A percentile compares a stretch with the other conserved stretches of the same genome.
Evolutionary conservation across 2,888 invertebrate species (phyloP).

Genomic region (Drosophila prostipennis): DNA sequence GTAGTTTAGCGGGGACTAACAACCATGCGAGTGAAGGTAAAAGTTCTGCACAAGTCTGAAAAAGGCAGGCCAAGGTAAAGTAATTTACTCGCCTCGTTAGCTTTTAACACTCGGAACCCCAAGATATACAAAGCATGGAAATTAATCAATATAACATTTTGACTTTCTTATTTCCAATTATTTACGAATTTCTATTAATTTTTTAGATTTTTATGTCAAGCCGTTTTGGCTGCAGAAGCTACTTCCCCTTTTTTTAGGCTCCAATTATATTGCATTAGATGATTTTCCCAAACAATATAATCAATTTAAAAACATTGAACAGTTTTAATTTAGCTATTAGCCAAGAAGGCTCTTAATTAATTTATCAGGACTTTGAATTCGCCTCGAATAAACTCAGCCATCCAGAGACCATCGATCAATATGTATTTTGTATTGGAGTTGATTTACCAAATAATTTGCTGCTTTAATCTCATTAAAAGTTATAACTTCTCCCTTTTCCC

Average conservation of each 20-base stretch:
- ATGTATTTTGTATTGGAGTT: constrained; percentile 39
- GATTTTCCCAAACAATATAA: background rate
- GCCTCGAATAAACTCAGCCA: constrained; percentile 1
- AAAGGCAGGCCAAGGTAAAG: constrained; percentile 46
- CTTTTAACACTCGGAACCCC: constrained; percentile 1
- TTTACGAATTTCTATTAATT: no score
- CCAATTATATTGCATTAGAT: no score
- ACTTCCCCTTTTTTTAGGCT: background rate
- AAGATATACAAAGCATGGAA: background rate
- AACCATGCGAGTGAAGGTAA: constrained; percentile 63
- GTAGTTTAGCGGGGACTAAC: constrained; percentile 70
- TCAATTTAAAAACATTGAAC: background rate
- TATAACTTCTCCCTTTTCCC: constrained; percentile 25
- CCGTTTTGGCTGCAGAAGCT: no score
- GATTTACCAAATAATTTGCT: constrained; percentile 66
- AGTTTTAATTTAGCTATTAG: background rate
- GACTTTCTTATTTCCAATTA: no score
- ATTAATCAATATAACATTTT: no score
- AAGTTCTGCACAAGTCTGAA: constrained; percentile 43
- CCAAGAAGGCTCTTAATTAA: constrained; percentile 11
- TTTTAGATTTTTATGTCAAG: no score
- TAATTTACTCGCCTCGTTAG: constrained; percentile 5
- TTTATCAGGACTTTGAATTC: constrained; percentile 1
- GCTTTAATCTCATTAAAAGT: constrained; percentile 70
- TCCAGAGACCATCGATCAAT: constrained; percentile 28